Conservation (phyloP, 2,888 invertebrate genomes). For the Meta bourneti region DNA sequence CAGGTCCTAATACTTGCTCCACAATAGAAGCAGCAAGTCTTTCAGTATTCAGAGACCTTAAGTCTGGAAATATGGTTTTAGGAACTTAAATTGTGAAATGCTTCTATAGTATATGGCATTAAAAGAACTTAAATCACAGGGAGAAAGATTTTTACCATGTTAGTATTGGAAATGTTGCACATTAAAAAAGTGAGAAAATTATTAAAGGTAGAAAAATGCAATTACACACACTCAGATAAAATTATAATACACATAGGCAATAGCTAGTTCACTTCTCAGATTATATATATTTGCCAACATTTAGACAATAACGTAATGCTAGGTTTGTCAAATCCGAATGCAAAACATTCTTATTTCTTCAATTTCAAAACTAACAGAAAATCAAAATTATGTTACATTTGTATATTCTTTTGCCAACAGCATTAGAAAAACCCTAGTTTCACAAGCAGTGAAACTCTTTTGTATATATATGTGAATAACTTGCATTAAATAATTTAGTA, state of each 20-base stretch:
- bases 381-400: no score
- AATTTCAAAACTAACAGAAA: no score
- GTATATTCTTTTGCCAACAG: no score
- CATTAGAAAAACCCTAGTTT: no score
- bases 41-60: constrained; percentile 77
- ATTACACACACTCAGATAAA: not conserved
- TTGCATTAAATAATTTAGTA: no score
- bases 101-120: constrained; percentile 9
- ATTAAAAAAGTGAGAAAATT: not conserved
- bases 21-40: constrained; percentile 82
- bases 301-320: no score
- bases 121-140: not conserved
- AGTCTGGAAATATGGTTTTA: constrained; percentile 63
- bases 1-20: constrained; percentile 81
- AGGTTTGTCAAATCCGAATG: no score
- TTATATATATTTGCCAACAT: no score
- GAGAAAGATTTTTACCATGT: not conserved
- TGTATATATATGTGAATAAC: no score
- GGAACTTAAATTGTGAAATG: constrained; percentile 28
- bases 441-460: no score
- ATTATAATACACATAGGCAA: not conserved
- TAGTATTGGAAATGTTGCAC: not conserved
- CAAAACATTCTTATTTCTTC: no score
- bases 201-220: not conserved
- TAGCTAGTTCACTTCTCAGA: not conserved